Evolutionary conservation across 2,888 invertebrate species (phyloP), one percentile per base, ranked within the genome.

Genomic region (Resseliella maxima): DNA sequence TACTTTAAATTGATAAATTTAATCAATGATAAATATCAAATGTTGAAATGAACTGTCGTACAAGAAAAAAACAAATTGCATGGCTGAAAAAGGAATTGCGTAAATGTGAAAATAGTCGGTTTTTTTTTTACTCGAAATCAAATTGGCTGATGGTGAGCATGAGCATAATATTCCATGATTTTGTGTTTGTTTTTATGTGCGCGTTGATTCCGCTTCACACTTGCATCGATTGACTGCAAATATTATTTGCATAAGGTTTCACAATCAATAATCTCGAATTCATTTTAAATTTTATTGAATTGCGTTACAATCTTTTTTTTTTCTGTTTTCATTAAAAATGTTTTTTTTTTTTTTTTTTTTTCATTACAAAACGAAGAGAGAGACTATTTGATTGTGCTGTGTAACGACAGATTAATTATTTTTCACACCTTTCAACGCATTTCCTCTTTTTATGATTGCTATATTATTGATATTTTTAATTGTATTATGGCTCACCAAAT

Each of bases 221-320:
- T 6, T 24, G 1, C 12, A 8, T 24, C 59, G 59, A 59, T 59
- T 59, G 59, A 24, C 24, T 59, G 59, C 24, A 24, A 24, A 59
- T 59, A 59, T 24, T 59, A 24, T 59, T n/a, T 59, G 59, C 15
- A 6, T 24, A 59, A 2, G n/a, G 24, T n/a, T 59, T 24, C n/a
- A 24, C 59, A 59, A 24, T 59, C 59, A 59, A 24, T 59, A 24
- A 59, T 59, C 3, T 59, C 59, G 50, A 50, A 18, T 50, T 50
- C 50, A 21, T 50, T 50, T n/a, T n/a, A n/a, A 59, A 59, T 24
- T 59, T 59, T 59, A 59, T 59, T 59, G 59, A 59, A 59, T 24
- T 24, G n/a, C 24, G 24, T 24, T 59, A 24, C 3, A n/a, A 59
- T 15, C 3, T 24, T 59, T 59, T 59, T 3, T 59, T 41, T 41